phyloP scores from a whole-genome alignment of 2,888 invertebrate species.

The Folsomia candida region DNA sequence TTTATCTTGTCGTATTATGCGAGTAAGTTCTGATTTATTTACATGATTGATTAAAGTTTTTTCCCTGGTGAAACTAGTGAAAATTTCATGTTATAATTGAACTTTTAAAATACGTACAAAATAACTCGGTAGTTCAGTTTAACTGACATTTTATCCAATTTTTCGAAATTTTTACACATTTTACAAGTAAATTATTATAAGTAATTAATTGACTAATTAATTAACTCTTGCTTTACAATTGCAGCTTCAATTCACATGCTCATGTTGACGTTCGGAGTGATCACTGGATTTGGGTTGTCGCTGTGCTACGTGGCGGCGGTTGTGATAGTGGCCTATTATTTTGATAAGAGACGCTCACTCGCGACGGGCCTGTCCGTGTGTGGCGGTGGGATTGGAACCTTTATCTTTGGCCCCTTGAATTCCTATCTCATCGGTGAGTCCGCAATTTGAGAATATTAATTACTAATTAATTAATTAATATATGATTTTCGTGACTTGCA shows the following conservation, averaged over 20 bases:
- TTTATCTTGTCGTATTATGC: conserved; percentile 72
- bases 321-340: conserved; percentile 85
- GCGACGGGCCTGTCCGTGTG: conserved; percentile 84
- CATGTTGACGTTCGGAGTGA: conserved; percentile 77
- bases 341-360: conserved; percentile 76
- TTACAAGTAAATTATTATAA: background rate
- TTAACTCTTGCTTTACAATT: background rate
- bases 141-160: no score
- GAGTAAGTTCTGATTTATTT: conserved; percentile 36
- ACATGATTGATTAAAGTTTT: background rate
- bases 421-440: conserved; percentile 62
- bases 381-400: conserved; percentile 84
- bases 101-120: no score
- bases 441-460: no score
- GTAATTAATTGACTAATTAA: background rate
- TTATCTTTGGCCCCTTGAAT: conserved; percentile 78
- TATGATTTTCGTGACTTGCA: no score
- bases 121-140: no score
- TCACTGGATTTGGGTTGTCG: conserved; percentile 80
- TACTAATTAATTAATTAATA: no score
- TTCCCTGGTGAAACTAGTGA: no score
- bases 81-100: no score
- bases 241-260: conserved; percentile 73
- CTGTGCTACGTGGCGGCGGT: conserved; percentile 72
- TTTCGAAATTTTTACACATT: no score